Evolutionary conservation across 2,797 vertebrate genomes (phyloP).

Genomic region (Sebastes kiyomatsui): DNA sequence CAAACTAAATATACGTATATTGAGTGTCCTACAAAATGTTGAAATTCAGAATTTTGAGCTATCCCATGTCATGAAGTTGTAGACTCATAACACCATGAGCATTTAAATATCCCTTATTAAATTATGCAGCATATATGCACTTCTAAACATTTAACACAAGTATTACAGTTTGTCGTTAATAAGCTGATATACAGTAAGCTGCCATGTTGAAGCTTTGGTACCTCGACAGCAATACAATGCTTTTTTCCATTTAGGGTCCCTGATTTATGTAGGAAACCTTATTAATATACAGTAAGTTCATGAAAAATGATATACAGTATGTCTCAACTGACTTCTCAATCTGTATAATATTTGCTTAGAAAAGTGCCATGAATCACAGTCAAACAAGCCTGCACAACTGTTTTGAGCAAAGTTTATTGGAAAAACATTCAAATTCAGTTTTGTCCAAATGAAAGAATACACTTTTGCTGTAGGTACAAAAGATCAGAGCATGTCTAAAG

Average conservation of each 20-base stretch:
- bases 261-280: neutral
- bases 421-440: slow-evolving; percentile 42
- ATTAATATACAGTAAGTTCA: no score
- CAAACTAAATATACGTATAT: neutral
- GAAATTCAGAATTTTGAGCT: neutral
- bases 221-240: no score
- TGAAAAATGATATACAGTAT: no score
- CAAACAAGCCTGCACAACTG: neutral
- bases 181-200: neutral
- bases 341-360: neutral
- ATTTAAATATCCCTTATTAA: neutral
- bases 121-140: neutral
- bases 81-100: neutral
- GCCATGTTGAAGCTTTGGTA: neutral
- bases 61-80: neutral
- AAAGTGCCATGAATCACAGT: neutral
- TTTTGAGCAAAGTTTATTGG: slow-evolving; percentile 58
- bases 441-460: slow-evolving; percentile 10
- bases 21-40: neutral
- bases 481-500: slow-evolving; percentile 10
- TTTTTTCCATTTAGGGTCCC: neutral
- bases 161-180: neutral
- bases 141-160: neutral
- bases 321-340: neutral
- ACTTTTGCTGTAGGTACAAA: slow-evolving; percentile 34